Evolutionary conservation across 2,888 invertebrate genomes (phyloP), one percentile per base, ranked within the genome.

Genomic region (Philereme vetulata): DNA sequence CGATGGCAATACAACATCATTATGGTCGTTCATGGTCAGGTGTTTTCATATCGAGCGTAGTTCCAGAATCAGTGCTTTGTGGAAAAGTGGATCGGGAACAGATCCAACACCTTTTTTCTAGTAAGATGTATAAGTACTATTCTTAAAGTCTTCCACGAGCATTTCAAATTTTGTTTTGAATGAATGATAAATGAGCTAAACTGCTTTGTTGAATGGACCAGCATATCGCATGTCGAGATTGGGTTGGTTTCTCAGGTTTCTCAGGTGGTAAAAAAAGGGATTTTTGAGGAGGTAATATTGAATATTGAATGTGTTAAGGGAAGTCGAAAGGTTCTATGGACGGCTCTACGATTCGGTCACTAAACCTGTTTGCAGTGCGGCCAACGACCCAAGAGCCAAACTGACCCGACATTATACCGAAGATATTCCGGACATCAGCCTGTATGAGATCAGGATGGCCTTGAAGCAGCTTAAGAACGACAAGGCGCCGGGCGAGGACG

Each of bases 1-100:
- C 45, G 49, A 75, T 5, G 80, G 82, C 72, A 76, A 71, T 4
- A 81, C 56, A 7, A 82, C 11, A 58, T 79, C 75, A 52, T 80
- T 1, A 83, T 9, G 77, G 59, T 11, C 60, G 48, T 0, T 65
- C 73, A 9, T 49, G 21, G 36, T 35, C n/a, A 4, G 66, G 45
- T 0, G 65, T 60, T 65, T 76, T 71, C 9, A 66, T 72, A 46
- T 81, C 80, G 52, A 74, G 67, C 36, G 74, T 71, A 6, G 71
- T 73, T 9, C 43, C 32, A 7, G 67, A 44, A 63, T 78, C 62
- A 8, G 75, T 66, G 10, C 75, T 77, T 40, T 11, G 45, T n/a
- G 80, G 80, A 45, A 81, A 49, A 61, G 62, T 67, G 64, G 71
- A 67, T 82, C 80, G n/a, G 65, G 61, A 7, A 66, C 49, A 49